Evolutionary conservation across 1,140 invertebrate genomes (phyloP).

Genomic region (Portunus trituberculatus): DNA sequence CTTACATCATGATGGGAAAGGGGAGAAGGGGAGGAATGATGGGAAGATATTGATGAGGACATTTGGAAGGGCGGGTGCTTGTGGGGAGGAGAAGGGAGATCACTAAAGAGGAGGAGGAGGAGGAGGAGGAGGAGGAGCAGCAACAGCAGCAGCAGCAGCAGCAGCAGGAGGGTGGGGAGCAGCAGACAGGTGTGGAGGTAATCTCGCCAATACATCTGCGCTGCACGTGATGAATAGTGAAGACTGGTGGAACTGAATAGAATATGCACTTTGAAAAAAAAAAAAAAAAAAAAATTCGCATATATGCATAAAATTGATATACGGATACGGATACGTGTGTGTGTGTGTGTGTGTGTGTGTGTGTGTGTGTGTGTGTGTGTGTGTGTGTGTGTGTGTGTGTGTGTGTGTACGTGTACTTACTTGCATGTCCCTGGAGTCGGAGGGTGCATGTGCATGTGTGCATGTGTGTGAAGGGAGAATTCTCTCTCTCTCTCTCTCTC

Average conservation of each 20-base stretch:
- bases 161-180: neutral
- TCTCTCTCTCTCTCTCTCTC: too few species aligned
- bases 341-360: slow-evolving; percentile 16
- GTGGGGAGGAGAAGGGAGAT: neutral
- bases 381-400: too few species aligned
- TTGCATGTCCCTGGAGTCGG: too few species aligned
- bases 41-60: too few species aligned
- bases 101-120: neutral
- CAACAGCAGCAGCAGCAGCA: too few species aligned
- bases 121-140: neutral
- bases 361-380: too few species aligned
- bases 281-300: neutral
- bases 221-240: neutral
- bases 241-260: neutral
- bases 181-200: neutral
- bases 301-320: neutral
- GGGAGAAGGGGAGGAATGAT: neutral
- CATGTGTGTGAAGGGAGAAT: too few species aligned
- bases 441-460: too few species aligned
- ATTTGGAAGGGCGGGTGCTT: too few species aligned
- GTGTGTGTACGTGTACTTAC: too few species aligned
- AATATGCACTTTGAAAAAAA: neutral
- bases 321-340: neutral
- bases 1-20: neutral
- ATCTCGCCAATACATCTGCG: neutral